Base-by-base conservation (phyloP, 2,797 vertebrate species). In the Syndactyla subalaris region DNA sequence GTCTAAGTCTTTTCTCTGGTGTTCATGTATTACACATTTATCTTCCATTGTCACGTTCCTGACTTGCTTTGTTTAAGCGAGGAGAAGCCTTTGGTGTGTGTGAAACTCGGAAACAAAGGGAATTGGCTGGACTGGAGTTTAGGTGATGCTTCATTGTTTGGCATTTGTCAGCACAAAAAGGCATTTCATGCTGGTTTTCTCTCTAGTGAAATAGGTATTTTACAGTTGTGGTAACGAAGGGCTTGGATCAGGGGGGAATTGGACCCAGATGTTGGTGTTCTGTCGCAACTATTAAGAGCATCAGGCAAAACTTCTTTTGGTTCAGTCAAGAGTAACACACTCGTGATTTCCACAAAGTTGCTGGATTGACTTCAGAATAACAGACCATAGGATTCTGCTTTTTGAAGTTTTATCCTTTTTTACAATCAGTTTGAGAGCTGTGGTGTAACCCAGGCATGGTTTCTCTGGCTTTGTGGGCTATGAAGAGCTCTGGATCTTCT, bases 71-170 rank as follows among this genome's bases (percentile, higher is more conserved):
- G 89, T 88, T 90, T 79, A 80, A 92, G 83, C 32, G 78, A 75
- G 87, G 82, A 51, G 49, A 34, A 94, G 78, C 13, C 84, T 88
- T 88, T 26, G 80, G 85, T 92, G 87, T 15, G 3, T 73, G 55
- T 71, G 88, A 89, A 95, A 96, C 94, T 71, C 89, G 85, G 85
- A 87, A 93, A 71, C 88, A 90, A 78, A 93, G 94, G 88, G 77
- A 94, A 91, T 88, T 92, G 89, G 27, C 52, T 27, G 36, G 84
- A 41, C 77, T 48, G 19, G 51, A 88, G 58, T 32, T 32, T 75
- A 81, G 90, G 92, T 88, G 92, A 93, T 89, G 68, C 62, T 87
- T 93, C 86, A 87, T 32, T 51, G 61, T 80, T 65, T 6, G 1
- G 83, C 3, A 0, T 92, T 95, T 96, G 83, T 94, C 93, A 96